Evolutionary conservation across 92 coral and sea anemone species (phyloP).

Genomic region (Zoanthus sansibaricus): DNA sequence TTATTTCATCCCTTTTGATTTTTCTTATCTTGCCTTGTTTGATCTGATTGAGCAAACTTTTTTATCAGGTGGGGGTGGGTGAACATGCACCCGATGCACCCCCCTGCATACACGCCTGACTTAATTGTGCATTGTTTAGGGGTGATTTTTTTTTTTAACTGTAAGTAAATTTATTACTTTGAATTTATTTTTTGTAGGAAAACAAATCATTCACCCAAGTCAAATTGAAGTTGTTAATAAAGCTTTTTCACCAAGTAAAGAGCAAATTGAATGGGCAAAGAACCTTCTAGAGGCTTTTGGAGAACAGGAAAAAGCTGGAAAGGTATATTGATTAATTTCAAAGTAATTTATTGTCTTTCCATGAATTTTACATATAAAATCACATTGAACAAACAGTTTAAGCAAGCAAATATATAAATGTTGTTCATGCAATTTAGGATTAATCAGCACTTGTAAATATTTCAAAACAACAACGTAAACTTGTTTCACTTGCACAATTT

Average conservation of each 20-base stretch:
- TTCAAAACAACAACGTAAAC: too few species aligned
- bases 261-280: conserved; percentile 92
- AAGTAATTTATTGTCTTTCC: too few species aligned
- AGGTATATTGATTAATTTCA: conserved; percentile 61
- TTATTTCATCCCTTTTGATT: too few species aligned
- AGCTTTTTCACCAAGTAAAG: conserved; percentile 92
- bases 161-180: background rate
- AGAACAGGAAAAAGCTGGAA: conserved; percentile 87
- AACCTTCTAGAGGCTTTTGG: conserved; percentile 85
- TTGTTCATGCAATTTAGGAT: too few species aligned
- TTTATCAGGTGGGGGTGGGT: too few species aligned
- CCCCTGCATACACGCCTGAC: too few species aligned
- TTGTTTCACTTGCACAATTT: too few species aligned
- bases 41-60: too few species aligned
- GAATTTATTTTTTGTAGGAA: conserved; percentile 63
- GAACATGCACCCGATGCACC: too few species aligned
- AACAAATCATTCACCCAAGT: conserved; percentile 95
- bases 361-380: background rate
- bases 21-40: too few species aligned
- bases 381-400: background rate
- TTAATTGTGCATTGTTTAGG: background rate
- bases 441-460: too few species aligned
- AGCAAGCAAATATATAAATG: too few species aligned
- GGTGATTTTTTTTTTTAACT: background rate
- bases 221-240: conserved; percentile 89